Evolutionary conservation across 1,140 invertebrate species (phyloP).

Genomic region (Cecropterus lyciades): DNA sequence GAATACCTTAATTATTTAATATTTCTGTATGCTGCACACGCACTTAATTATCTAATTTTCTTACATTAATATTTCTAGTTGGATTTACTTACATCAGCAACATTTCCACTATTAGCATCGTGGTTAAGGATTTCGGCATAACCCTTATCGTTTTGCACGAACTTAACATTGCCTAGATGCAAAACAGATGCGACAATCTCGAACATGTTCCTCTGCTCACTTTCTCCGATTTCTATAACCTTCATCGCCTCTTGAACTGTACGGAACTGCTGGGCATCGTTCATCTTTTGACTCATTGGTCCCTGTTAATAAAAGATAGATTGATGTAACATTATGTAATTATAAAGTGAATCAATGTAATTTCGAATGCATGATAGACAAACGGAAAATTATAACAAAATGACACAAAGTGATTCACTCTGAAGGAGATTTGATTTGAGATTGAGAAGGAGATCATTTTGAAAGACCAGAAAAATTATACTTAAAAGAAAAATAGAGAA

Average conservation of each 20-base stretch:
- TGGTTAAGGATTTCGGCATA: conserved; percentile 86
- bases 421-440: too few relatives aligned
- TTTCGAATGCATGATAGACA: too few relatives aligned
- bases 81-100: conserved; percentile 80
- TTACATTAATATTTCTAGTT: too few relatives aligned
- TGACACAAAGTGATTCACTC: too few relatives aligned
- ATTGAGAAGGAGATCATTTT: too few relatives aligned
- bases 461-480: too few relatives aligned
- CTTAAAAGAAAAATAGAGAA: too few relatives aligned
- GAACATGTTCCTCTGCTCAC: conserved; percentile 91
- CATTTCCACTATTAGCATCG: conserved; percentile 83
- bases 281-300: conserved; percentile 76
- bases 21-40: too few relatives aligned
- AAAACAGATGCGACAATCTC: conserved; percentile 91
- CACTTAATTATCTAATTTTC: too few relatives aligned
- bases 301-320: conserved; percentile 51
- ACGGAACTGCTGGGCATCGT: conserved; percentile 88
- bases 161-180: conserved; percentile 91
- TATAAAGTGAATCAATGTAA: neutral
- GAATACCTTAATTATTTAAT: too few relatives aligned
- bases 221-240: conserved; percentile 87
- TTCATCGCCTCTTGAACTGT: conserved; percentile 88
- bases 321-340: neutral
- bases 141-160: conserved; percentile 87
- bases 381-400: too few relatives aligned